Base-by-base conservation (phyloP, 1,140 invertebrate genomes). In the Cydia amplana region DNA sequence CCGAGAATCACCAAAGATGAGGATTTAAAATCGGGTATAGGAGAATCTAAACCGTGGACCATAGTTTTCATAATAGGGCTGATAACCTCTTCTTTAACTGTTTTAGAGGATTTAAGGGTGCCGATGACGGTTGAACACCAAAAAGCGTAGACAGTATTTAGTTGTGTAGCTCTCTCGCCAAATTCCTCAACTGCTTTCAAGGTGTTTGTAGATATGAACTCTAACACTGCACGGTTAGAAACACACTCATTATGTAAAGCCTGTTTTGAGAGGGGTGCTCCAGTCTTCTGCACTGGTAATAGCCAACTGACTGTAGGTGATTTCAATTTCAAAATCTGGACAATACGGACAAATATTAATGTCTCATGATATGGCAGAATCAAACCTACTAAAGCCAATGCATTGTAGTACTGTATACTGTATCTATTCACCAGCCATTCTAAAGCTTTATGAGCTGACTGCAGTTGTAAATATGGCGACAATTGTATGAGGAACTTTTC, bases 381-480 rank as follows among this genome's bases (percentile, higher is more conserved):
- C 55, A 97, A 93, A 77, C 95, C 93, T 77, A 99, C 92, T 46
- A 98, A 94, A 1, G 96, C 95, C 86, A 97, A 95, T 74, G 95
- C 94, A 86, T 99, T 99, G 86, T 96, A 99, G 72, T 96, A 93
- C 83, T 99, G 97, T 77, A 99, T 96, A 67, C 96, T 95, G 89
- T 96, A 99, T 83, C 98, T 95, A 78, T 96, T 94, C 67, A 99
- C 95, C 2, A 99, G 93, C 98, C 98, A 99, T 94, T 99, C 98
- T 28, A 99, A 88, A 23, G 97, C 95, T 94, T 98, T 97, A 75
- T 98, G 97, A 10, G 97, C 94, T 14, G 96, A 95, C 85, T 96
- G 96, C 0, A 98, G 88, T 46, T 98, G 88, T 82, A 99, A 96
- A 89, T 98, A 99, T 5, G 98, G 98, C 1, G 98, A 97, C 10